Base-by-base conservation (phyloP, 2,888 invertebrate species). In the Dysmachus trigonus region DNA sequence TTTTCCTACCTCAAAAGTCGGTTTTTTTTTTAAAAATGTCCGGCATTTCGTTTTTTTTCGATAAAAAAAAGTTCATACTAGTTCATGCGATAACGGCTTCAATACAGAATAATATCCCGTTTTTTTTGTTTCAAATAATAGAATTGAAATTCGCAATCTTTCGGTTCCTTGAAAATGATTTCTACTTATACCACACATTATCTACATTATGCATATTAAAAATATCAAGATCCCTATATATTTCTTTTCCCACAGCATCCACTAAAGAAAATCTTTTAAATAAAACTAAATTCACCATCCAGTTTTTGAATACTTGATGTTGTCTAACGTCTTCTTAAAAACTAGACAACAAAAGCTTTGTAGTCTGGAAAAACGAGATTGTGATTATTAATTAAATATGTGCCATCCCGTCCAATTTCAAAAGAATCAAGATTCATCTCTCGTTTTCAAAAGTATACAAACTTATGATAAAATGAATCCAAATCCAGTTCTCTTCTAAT, bases 321-420 rank as follows among this genome's bases (percentile, higher is more conserved):
- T 62, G 62, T 62, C 62, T 62, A 62, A 62, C 62, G 62, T 62
- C 22, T 62, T 27, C 27, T 18, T 18, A 27, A 62, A 53, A 62
- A 62, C 62, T 62, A 10, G 62, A 62, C 27, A 62, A 62, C 62
- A 62, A 62, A n/a, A 62, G 22, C 53, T 18, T 30, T 13, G 7
- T 30, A 79, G 31, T 30, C 81, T 18, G 53, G 81, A 81, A 53
- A 81, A 81, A 81, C 81, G 18, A 81, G 81, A 81, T 81, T 33
- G 30, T 10, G 33, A 81, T 53, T 62, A 81, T 81, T 62, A 47
- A 62, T 62, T 62, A 31, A 62, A 53, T 33, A 62, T 22, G 22
- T 13, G 10, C 27, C 62, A 27, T 62, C 62, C 27, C 62, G 62
- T 62, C 27, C 62, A 27, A 62, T 27, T 62, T 62, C 22, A 62